Evolutionary conservation across 2,888 invertebrate genomes (phyloP), one percentile per base, ranked within the genome.

Genomic region (Platypus cylindrus): DNA sequence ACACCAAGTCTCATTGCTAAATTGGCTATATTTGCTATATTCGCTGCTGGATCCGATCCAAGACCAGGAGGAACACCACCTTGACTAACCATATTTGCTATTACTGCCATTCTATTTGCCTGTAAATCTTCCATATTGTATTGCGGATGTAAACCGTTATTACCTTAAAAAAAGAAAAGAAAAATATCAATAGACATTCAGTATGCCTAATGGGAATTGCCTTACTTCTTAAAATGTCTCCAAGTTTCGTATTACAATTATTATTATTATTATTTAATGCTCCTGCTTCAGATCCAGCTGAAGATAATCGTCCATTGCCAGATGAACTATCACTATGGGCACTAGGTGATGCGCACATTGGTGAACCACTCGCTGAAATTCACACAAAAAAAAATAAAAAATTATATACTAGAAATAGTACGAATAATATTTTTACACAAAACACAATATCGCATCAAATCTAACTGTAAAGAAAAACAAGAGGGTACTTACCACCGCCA

Each of bases 281-380:
- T 57, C 75, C 77, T 40, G 76, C 73, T 65, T 84, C 83, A 12
- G 83, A 82, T 13, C 81, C 78, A 17, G 82, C 79, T 14, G 84
- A 83, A 5, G 84, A 82, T 3, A 84, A 66, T 36, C 83, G 70
- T 33, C 83, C 84, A 52, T 82, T 84, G 44, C 72, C 72, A 17
- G 85, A 85, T 15, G 85, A 85, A 52, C 83, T 83, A 61, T 87
- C 87, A 28, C 85, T 85, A 60, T 85, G 85, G 13, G 80, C 81
- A 23, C 84, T 84, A 2, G 86, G 86, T 29, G 85, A 84, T 11
- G 83, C 81, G 48, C 85, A 78, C 68, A 75, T 68, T 13, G 76
- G 75, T 56, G 73, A 73, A 41, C 60, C 73, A 65, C 55, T 66
- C 55, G 49, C 59, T 59, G 44, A 9, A 36, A 36, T 30, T n/a